Percentiles rank a stretch among this genome's conserved stretches.
phyloP scores from a whole-genome alignment of 1,140 invertebrate genomes.

The Himalopsyche phryganea region DNA sequence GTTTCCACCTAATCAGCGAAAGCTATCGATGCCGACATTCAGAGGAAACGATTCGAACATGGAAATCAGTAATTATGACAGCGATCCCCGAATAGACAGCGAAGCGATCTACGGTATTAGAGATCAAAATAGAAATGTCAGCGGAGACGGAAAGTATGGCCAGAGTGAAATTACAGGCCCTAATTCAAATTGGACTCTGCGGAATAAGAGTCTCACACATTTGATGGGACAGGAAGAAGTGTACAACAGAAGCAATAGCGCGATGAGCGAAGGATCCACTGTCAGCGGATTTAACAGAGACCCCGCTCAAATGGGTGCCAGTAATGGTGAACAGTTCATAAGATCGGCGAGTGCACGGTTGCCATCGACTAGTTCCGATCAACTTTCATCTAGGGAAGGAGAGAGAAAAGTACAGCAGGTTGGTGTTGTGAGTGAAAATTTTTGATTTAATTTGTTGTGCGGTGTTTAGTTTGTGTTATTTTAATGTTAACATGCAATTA shows the following conservation, averaged over 20 bases:
- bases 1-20: constrained; percentile 16
- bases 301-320: constrained; percentile 37
- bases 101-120: constrained; percentile 25
- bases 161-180: constrained; percentile 44
- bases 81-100: constrained; percentile 21
- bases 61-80: constrained; percentile 20
- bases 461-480: background rate
- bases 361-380: constrained; percentile 54
- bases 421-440: constrained; percentile 29
- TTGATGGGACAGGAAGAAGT: constrained; percentile 44
- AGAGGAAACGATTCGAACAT: constrained; percentile 1
- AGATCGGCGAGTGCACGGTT: constrained; percentile 77
- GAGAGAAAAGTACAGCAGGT: constrained; percentile 65
- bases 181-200: constrained; percentile 51
- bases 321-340: constrained; percentile 44
- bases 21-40: constrained; percentile 30
- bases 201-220: constrained; percentile 41
- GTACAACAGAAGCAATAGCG: constrained; percentile 49
- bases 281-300: constrained; percentile 44
- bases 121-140: constrained; percentile 32
- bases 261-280: constrained; percentile 50
- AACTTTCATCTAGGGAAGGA: constrained; percentile 50
- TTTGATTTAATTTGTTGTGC: background rate
- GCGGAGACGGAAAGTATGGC: constrained; percentile 8
- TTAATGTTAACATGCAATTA: background rate